Conservation (phyloP, 2,113 vertebrate genomes). For the Mirza zaza region DNA sequence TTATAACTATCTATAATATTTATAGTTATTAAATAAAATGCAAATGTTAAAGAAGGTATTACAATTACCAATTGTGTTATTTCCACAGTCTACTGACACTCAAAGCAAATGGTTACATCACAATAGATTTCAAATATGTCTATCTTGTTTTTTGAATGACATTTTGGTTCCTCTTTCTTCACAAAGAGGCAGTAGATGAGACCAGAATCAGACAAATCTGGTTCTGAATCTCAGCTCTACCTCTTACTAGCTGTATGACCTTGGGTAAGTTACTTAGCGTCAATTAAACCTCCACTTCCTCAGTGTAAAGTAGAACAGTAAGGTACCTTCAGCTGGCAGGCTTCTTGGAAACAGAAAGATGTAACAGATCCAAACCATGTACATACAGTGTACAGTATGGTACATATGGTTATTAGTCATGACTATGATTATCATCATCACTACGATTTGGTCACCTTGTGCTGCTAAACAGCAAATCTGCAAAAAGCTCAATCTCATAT, state of each 20-base stretch:
- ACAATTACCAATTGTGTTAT: neutral
- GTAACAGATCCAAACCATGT: neutral
- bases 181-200: neutral
- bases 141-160: neutral
- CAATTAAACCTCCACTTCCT: neutral
- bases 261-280: neutral
- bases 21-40: slow-evolving; percentile 1
- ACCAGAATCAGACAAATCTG: neutral
- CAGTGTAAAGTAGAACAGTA: neutral
- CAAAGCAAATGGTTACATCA: neutral
- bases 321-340: neutral
- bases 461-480: neutral
- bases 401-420: neutral
- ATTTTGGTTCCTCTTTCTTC: slow-evolving; percentile 15
- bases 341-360: neutral
- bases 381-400: neutral
- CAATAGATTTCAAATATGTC: neutral
- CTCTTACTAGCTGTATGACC: neutral
- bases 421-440: neutral
- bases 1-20: neutral
- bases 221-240: neutral
- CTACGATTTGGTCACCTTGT: neutral
- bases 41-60: neutral
- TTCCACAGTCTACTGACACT: neutral
- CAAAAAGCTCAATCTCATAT: neutral